Evolutionary conservation across 2,888 invertebrate species (phyloP), one percentile per base, ranked within the genome.

Genomic region (Marronus borbonicus): DNA sequence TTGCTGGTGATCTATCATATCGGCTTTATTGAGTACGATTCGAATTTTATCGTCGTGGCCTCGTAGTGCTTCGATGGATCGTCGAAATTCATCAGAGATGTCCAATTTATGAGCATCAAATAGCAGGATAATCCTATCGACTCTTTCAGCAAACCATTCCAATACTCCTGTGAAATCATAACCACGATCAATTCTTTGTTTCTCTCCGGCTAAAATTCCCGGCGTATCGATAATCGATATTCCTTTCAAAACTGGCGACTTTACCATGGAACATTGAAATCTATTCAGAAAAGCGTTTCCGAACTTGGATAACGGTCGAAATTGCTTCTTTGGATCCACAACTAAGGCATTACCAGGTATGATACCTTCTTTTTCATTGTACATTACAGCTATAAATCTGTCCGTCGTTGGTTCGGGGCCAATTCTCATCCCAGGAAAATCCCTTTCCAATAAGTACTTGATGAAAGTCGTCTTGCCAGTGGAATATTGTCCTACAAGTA

Each of bases 381-480:
- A 93, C 98, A 99, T 99, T 31, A 99, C 98, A 74, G 97, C 96
- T 81, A 98, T 99, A 88, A 99, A 99, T 81, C 98, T 93, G 89
- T 99, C 99, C 4, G 99, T 99, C 1, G 99, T 99, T n/a, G 99
- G 99, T 89, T 99, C 99, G 0, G 99, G 99, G 0, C 99, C 99
- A 85, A 99, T 99, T 78, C 99, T 92, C 84, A 99, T 98, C 60
- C 99, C 99, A 20, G 99, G 99, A 87, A 99, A 99, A 85, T 99
- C 98, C 85, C 93, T 91, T 87, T 96, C 96, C 81, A 99, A 90
- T 68, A 99, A 90, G 89, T 98, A 98, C 85, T 96, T 95, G 84
- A 97, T 97, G 87, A 97, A 97, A 4, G 97, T 97, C 0, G 97
- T 97, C 90, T 99, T 99, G 83, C 98, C 98, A 44, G 98, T 99